Evolutionary conservation across 2,888 invertebrate species (phyloP), one percentile per base, ranked within the genome.

Genomic region (Labia minor): DNA sequence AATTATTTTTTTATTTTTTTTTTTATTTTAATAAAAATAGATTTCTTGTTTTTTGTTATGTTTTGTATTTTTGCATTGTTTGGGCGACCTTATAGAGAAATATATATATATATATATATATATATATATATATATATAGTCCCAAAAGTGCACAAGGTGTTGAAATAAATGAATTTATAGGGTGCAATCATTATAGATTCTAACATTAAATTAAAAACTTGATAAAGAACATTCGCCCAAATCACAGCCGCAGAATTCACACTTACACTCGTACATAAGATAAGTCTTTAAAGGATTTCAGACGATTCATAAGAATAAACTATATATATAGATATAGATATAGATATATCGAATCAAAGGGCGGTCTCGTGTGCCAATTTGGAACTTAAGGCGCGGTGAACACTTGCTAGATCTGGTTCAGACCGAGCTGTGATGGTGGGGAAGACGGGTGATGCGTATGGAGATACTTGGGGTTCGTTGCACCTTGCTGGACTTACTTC

Each of bases 401-500:
- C n/a, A 49, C 49, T 16, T 49, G 49, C 49, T 16, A 49, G 49
- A 14, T 49, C 49, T 49, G n/a, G n/a, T n/a, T 49, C 49, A 16
- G 4, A 14, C 14, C 49, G 14, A 16, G 49, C n/a, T n/a, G 16
- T 16, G 49, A 49, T 14, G 49, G 49, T 49, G 14, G 49, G 49
- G 49, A 49, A 26, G 37, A 63, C 70, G 11, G 71, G 68, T 61
- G 70, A 69, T 64, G 67, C 71, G 65, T 71, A 72, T 1, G 72
- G 72, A 1, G 72, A 72, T 33, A 68, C 70, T 63, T 68, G 69
- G 16, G 69, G 70, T 65, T 71, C 71, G 49, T 67, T 8, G 21
- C 21, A 19, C n/a, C 37, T 37, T 18, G 61, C 37, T 14, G 69
- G 70, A 16, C 67, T 66, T 16, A 14, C 49, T 70, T 84, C 72